phyloP scores from a whole-genome alignment of 2,888 invertebrate genomes.

The Cyaniris semiargus region DNA sequence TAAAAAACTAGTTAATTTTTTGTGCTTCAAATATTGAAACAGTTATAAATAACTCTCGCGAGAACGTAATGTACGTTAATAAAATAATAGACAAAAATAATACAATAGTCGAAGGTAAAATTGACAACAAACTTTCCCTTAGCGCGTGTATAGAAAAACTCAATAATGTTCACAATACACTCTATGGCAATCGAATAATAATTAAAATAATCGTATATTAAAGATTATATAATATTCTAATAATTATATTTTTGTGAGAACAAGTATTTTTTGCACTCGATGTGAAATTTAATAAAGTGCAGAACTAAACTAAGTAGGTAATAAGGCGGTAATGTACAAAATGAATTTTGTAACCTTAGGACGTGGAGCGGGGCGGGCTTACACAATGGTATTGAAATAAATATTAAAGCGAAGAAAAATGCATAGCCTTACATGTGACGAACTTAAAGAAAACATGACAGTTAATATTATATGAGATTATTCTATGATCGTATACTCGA shows the following conservation, averaged over 20 bases:
- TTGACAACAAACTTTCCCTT: conserved; percentile 20
- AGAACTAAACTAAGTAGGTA: conserved; percentile 6
- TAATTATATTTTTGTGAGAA: not conserved
- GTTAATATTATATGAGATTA: not conserved
- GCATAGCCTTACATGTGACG: not conserved
- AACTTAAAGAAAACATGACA: not conserved
- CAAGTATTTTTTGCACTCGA: not conserved
- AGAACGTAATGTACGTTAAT: conserved; percentile 29
- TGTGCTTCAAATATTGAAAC: conserved; percentile 46
- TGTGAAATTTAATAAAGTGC: not conserved
- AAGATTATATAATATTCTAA: not conserved
- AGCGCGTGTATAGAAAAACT: not conserved
- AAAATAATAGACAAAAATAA: conserved; percentile 30
- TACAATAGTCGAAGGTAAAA: conserved; percentile 18
- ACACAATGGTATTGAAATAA: not conserved
- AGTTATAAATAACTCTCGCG: conserved; percentile 28
- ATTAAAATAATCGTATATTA: not conserved
- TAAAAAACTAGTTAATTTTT: conserved; percentile 46
- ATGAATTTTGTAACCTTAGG: conserved; percentile 6
- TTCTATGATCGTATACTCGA: conserved; percentile 8
- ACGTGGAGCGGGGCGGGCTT: not conserved
- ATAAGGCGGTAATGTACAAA: conserved; percentile 12
- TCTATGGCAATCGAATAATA: not conserved
- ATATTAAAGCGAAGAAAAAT: conserved; percentile 18
- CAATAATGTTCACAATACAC: conserved; percentile 6